phyloP scores from a whole-genome alignment of 2,888 invertebrate species.

The Bhutanitis thaidina region DNA sequence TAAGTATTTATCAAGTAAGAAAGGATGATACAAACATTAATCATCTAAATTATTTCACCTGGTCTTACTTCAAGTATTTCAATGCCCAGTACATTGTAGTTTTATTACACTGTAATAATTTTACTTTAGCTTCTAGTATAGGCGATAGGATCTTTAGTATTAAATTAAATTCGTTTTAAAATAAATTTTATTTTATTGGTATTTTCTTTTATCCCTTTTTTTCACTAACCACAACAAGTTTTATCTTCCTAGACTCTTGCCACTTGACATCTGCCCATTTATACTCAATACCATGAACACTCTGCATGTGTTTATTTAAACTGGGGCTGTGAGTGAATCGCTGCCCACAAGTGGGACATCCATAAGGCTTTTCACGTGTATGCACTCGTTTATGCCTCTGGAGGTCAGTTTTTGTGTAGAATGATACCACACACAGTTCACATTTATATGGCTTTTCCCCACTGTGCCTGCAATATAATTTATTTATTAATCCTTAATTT shows the following conservation, averaged over 20 bases:
- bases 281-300: constrained; percentile 58
- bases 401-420: constrained; percentile 59
- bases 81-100: constrained; percentile 1
- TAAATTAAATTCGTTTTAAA: constrained; percentile 9
- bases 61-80: constrained; percentile 7
- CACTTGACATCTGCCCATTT: constrained; percentile 56
- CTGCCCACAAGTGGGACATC: constrained; percentile 60
- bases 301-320: constrained; percentile 69
- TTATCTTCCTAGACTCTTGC: constrained; percentile 27
- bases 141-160: constrained; percentile 2
- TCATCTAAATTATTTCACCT: not conserved
- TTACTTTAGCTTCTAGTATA: not conserved
- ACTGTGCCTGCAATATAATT: constrained; percentile 41
- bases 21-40: not conserved
- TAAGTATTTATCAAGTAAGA: not conserved
- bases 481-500: no score
- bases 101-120: not conserved
- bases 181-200: constrained; percentile 3
- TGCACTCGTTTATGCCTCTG: constrained; percentile 61
- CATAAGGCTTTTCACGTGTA: constrained; percentile 62
- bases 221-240: constrained; percentile 25
- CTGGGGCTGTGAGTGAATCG: constrained; percentile 65
- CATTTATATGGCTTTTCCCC: constrained; percentile 65
- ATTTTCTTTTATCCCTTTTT: constrained; percentile 26
- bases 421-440: constrained; percentile 49